Base-by-base conservation (phyloP, 2,888 invertebrate genomes). In the Spisula subtruncata region DNA sequence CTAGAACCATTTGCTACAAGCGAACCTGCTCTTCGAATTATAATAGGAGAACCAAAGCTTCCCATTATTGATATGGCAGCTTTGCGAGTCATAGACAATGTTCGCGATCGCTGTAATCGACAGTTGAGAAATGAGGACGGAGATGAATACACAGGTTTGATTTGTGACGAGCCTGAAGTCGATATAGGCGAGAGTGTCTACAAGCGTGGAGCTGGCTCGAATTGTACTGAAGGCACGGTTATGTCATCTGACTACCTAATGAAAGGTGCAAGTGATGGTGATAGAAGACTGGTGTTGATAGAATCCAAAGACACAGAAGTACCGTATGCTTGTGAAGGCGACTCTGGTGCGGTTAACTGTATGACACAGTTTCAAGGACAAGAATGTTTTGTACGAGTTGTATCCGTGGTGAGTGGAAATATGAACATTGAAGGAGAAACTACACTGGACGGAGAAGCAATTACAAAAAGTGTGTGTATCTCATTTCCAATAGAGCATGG, bases 11-110 rank as follows among this genome's bases (percentile, higher is more conserved):
- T 82, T 54, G 82, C 82, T 1, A 60, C 18, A 5, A 82, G 82
- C n/a, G 16, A 10, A 6, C 81, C 81, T 20, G 48, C 60, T 1
- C 25, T 85, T 51, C 46, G 81, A 0, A 14, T 85, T 12, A n/a
- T 29, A 14, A 32, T 35, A 1, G 81, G 48, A 16, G 51, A 60
- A 16, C n/a, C 16, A 25, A 2, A 29, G 20, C 5, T 8, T 56
- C 60, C 51, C 18, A 25, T 35, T 0, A 51, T 88, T 56, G 88
- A 88, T 25, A 85, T 88, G 5, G 88, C 88, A 8, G 88, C 88
- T 18, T 71, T 88, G 25, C 81, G 51, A 66, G 82, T 88, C 0
- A 71, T 29, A 6, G 66, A 82, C 4, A 82, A 85, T 10, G 66
- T 75, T 12, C 20, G 25, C 35, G 25, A 48, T 6, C 60, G 54